These are phyloP conservation scores for Phasianus colchicus DNA, from an alignment of 2,113 vertebrate genomes.

Conservation along the genomic window DNA sequence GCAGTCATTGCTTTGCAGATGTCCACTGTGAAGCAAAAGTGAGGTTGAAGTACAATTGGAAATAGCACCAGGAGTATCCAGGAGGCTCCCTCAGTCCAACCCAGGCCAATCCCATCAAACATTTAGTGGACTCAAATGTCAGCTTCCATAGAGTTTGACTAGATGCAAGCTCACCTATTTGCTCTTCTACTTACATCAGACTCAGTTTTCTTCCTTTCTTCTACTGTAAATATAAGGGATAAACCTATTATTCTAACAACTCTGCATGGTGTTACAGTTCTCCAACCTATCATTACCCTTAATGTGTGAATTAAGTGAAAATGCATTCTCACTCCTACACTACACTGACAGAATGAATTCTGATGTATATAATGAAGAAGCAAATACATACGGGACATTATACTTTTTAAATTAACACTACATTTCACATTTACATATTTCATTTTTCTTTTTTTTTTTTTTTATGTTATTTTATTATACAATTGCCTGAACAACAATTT, in stretches of 20 bases:
- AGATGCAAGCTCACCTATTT: not conserved
- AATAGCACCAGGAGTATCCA: not conserved
- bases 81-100: not conserved
- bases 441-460: not conserved
- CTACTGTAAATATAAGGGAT: not conserved
- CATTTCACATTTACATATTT: not conserved
- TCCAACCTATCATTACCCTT: not conserved
- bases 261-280: not conserved
- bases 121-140: not conserved
- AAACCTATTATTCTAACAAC: not conserved
- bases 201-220: not conserved
- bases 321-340: not conserved
- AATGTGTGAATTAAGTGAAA: not conserved
- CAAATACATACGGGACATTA: not conserved
- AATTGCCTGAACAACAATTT: not conserved
- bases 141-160: not conserved
- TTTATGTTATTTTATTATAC: not conserved
- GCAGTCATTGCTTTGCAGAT: not conserved
- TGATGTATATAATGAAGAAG: not conserved
- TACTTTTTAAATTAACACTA: not conserved
- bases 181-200: not conserved
- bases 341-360: not conserved
- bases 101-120: not conserved
- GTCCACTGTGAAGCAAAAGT: not conserved
- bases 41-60: not conserved